Conservation (phyloP, 2,113 vertebrate genomes). For the Paradoxurus hermaphroditus region DNA sequence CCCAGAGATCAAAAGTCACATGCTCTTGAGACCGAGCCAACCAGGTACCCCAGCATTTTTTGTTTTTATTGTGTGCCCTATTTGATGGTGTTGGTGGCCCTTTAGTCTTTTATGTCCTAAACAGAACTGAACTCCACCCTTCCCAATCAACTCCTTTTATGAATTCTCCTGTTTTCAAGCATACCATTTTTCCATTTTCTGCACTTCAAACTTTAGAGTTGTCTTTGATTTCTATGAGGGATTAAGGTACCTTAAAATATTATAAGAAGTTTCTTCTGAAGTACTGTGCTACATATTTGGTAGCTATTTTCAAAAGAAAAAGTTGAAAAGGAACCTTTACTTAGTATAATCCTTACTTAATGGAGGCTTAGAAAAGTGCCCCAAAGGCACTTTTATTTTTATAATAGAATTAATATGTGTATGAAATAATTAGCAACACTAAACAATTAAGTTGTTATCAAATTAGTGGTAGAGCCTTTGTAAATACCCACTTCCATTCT, state of each 20-base stretch:
- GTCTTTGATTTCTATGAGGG: neutral
- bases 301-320: conserved; percentile 25
- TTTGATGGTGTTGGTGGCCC: neutral
- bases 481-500: neutral
- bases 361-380: neutral
- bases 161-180: neutral
- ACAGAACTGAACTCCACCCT: neutral
- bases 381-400: neutral
- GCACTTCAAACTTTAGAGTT: neutral
- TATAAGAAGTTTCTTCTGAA: neutral
- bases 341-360: neutral
- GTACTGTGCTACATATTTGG: neutral
- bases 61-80: neutral
- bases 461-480: neutral
- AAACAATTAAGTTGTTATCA: neutral
- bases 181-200: neutral
- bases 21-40: neutral
- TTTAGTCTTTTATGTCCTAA: neutral
- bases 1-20: neutral
- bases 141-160: neutral
- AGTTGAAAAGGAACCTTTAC: neutral
- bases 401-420: neutral
- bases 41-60: neutral
- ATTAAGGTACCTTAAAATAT: neutral
- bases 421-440: neutral